Conservation (phyloP, 2,888 invertebrate species). For the Rugalucina vietnamica region DNA sequence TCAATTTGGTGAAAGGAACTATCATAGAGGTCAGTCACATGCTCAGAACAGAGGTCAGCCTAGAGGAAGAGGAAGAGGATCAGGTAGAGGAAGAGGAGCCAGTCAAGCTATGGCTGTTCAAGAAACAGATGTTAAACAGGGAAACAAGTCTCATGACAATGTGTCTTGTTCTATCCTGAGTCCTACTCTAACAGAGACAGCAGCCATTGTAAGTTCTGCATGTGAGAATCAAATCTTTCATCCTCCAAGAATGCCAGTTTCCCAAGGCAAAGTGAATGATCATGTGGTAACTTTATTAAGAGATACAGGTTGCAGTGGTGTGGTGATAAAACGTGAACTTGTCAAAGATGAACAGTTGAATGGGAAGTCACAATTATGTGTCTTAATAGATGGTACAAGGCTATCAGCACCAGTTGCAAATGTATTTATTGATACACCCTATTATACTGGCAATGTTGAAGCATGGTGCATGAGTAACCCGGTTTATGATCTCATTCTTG, state of each 20-base stretch:
- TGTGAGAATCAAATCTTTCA: not conserved
- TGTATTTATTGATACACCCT: conserved; percentile 48
- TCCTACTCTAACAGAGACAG: not conserved
- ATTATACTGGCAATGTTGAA: conserved; percentile 25
- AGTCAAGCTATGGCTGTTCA: not conserved
- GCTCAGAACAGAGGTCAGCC: not conserved
- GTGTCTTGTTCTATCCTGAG: not conserved
- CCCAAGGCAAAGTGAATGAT: conserved; percentile 25
- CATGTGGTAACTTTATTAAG: conserved; percentile 21
- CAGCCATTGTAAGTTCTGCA: conserved; percentile 4
- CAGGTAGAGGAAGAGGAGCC: not conserved
- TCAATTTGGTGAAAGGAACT: not conserved
- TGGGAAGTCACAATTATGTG: conserved; percentile 29
- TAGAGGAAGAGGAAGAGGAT: no score
- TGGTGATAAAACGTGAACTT: conserved; percentile 31
- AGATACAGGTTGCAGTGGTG: conserved; percentile 49
- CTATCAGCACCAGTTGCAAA: conserved; percentile 26
- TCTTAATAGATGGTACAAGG: conserved; percentile 50
- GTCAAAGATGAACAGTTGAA: conserved; percentile 33
- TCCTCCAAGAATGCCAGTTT: conserved; percentile 26
- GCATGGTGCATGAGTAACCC: conserved; percentile 48
- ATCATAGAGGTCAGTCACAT: not conserved
- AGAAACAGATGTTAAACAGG: not conserved
- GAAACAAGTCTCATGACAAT: not conserved
- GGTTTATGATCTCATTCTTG: conserved; percentile 44